Evolutionary conservation across 2,888 invertebrate species (phyloP), one percentile per base, ranked within the genome.

Genomic region (Tiphia femorata): DNA sequence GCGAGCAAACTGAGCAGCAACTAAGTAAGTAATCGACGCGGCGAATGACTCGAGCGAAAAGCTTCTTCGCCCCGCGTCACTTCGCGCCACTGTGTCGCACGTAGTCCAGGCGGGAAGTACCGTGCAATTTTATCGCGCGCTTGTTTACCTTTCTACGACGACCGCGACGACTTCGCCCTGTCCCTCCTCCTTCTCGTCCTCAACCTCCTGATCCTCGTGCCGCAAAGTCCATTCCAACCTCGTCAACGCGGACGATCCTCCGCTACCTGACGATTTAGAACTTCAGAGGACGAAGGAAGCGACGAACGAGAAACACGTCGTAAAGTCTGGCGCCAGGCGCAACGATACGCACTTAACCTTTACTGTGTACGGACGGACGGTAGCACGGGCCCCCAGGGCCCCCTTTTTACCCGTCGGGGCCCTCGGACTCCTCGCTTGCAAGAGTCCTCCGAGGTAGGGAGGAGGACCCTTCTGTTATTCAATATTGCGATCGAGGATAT

Each of bases 291-390:
- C 25, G 25, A 8, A 8, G 25, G 25, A 37, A 37, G 17, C 17
- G 37, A 37, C 37, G 37, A 37, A 37, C 37, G 17, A 5, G 17
- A 43, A 8, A 19, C 44, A 57, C 58, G 56, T 70, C 67, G 54
- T 70, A 70, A 70, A 70, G 60, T 60, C 53, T 70, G 70, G 68
- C 68, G 70, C 70, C 70, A 68, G 60, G 42, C 49, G 49, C 49
- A 58, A 62, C 61, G 70, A 68, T 30, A 56, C 51, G 57, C 59
- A 58, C 56, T 62, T 59, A 62, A 62, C 52, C 35, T 63, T 61
- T 51, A 61, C 47, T 20, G 56, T 51, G 46, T 25, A 37, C 42
- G 20, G 54, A 10, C 38, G 37, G n/a, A 49, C 40, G 52, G 50
- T 54, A 42, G 49, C 33, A 8, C 12, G 12, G 33, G 14, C 33